Evolutionary conservation across 2,113 vertebrate species (phyloP), one percentile per base, ranked within the genome.

Genomic region (Stercorarius parasiticus): DNA sequence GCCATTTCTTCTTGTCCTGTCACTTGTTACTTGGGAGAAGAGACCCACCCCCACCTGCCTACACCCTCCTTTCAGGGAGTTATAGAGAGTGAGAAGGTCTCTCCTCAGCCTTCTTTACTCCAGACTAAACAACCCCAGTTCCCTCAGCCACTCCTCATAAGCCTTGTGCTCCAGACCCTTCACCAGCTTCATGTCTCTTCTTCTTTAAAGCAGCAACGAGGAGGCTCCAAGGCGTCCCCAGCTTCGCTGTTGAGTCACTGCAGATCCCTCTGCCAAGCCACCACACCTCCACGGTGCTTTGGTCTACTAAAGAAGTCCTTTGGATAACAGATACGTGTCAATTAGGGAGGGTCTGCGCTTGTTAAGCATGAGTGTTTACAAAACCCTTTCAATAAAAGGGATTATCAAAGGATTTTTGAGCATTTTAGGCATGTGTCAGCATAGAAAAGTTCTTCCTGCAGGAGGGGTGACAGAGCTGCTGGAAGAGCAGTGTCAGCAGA

Each of bases 1-100:
- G 20, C 25, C 2, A 0, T 20, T 43, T 19, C 36, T 8, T 38
- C 32, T 34, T 1, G 0, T 58, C 14, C n/a, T 6, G 14, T 18
- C 3, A 0, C 20, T 17, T 4, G 3, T 49, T 13, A 22, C 40
- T 15, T 2, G 32, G 26, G 30, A 43, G 5, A 13, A 73, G 42
- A 87, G 8, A 23, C 36, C 2, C 0, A 59, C 23, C 2, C 32
- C 58, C 36, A 12, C 4, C 15, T 15, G 2, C 0, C 30, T 42
- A 3, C 67, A n/a, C 0, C 2, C 50, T 88, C 55, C 53, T 36
- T 4, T 9, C 34, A 42, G 22, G 30, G 1, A 72, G 45, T 8
- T 66, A 23, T 2, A 26, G 26, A 7, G 9, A 43, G 5, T 0
- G 1, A 27, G 0, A 3, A 78, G 9, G 12, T 30, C 4, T 42